Percentiles rank a stretch among this genome's conserved stretches.
Evolutionary conservation across 2,888 invertebrate genomes (phyloP).

Genomic region (Drosophila imparisetae): DNA sequence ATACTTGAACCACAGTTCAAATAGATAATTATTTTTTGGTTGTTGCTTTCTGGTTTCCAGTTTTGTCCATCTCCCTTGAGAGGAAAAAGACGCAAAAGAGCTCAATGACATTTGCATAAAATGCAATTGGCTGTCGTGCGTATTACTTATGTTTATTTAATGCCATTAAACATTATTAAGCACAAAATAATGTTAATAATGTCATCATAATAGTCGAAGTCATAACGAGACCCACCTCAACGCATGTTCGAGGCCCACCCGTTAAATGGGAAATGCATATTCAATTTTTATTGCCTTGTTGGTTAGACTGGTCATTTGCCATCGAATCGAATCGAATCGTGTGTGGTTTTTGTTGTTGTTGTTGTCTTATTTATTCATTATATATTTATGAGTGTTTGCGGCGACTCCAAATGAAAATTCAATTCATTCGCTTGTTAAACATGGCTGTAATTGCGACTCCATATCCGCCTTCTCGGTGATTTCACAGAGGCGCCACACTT

Average conservation of each 20-base stretch:
- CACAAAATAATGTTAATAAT: conserved; percentile 76
- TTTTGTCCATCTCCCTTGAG: conserved; percentile 4
- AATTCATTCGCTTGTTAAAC: conserved; percentile 52
- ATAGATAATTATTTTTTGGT: conserved; percentile 63
- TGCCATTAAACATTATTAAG: conserved; percentile 71
- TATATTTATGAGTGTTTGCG: conserved; percentile 63
- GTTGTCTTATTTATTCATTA: conserved; percentile 66
- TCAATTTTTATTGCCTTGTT: conserved; percentile 23
- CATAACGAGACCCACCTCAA: conserved; percentile 55
- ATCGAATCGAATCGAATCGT: neutral
- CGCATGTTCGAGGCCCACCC: conserved; percentile 16
- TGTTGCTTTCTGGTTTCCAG: conserved; percentile 12
- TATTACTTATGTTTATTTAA: conserved; percentile 46
- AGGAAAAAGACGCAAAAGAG: conserved; percentile 43
- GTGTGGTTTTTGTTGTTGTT: neutral
- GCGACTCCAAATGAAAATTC: conserved; percentile 59
- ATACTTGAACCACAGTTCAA: conserved; percentile 71
- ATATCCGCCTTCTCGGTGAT: conserved; percentile 40
- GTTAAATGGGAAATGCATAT: conserved; percentile 18
- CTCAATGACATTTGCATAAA: conserved; percentile 76
- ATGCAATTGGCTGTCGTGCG: conserved; percentile 59
- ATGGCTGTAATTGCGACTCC: conserved; percentile 26
- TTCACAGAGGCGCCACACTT: conserved; percentile 44
- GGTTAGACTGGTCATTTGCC: conserved; percentile 31
- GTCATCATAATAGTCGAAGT: conserved; percentile 60